Base-by-base conservation (phyloP, 1,140 invertebrate genomes). In the Venustaconcha ellipsiformis region DNA sequence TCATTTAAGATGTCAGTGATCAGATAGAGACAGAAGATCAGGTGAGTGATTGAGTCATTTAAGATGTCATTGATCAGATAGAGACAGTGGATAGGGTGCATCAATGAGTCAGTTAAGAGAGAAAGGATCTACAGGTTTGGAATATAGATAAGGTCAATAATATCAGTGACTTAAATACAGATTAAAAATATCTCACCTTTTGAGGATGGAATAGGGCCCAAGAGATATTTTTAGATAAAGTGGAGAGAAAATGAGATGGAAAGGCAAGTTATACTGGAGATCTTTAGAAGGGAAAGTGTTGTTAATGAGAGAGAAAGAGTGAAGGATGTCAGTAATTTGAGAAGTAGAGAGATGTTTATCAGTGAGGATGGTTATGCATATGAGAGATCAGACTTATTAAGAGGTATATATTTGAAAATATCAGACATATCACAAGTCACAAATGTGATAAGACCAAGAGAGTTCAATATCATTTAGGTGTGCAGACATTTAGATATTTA, bases 1-100 rank as follows among this genome's bases (percentile, higher is more conserved):
- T 68, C 67, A 2, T 55, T 20, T 55, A 17, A 14, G 97, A 99
- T 91, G 96, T 99, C 11, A 99, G 97, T 1, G 97, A 99, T 70
- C 88, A 90, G 86, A 96, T 99, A 57, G 96, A 99, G 89, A 95
- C 92, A 68, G 95, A 99, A 91, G 98, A 99, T 91, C 97, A 92
- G 85, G 89, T 92, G 66, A 67, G 72, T 64, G 0, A 57, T 26
- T 20, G 6, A 55, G 3, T 68, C 67, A 2, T 55, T 20, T 55
- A 48, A 8, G 11, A 48, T 12, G 65, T 18, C 18, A 37, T 0
- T 30, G 37, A 18, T 63, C 18, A 63, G n/a, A 20, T 63, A n/a
- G 20, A n/a, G 20, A 14, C 17, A 63, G n/a, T 5, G 62, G 12
- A n/a, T 23, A 0, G 1, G 23, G 23, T 23, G 23, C 23, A 23